Conservation (phyloP, 1,140 invertebrate species). For the Anagrus nilaparvatae region DNA sequence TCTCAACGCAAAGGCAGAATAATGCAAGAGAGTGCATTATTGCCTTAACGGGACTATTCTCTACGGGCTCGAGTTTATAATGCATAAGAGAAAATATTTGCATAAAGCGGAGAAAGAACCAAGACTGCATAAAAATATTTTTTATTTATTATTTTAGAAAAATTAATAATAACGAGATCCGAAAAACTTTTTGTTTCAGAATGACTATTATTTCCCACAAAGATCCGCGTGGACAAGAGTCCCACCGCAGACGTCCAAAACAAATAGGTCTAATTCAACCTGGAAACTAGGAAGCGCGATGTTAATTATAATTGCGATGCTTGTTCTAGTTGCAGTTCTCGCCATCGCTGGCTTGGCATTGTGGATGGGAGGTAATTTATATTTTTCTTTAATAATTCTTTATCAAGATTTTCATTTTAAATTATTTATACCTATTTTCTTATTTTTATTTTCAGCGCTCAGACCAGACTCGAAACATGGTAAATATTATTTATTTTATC, state of each 20-base stretch:
- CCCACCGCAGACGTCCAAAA: conserved; percentile 27
- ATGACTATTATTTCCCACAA: conserved; percentile 34
- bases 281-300: conserved; percentile 53
- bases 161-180: not conserved
- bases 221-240: conserved; percentile 35
- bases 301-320: conserved; percentile 52
- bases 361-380: conserved; percentile 67
- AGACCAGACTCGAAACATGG: conserved; percentile 40
- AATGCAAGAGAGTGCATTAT: no score
- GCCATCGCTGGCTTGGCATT: conserved; percentile 64
- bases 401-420: not conserved
- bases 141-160: no score
- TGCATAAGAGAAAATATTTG: no score
- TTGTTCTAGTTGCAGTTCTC: conserved; percentile 60
- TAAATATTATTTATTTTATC: conserved; percentile 24
- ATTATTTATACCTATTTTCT: not conserved
- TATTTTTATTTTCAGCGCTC: conserved; percentile 34
- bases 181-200: conserved; percentile 28
- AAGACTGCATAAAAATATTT: no score
- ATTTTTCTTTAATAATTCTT: not conserved
- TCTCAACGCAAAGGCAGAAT: no score
- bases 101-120: no score
- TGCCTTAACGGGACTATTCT: no score
- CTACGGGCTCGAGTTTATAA: no score
- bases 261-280: conserved; percentile 27